Conservation (phyloP, 2,888 invertebrate species). For the Xestoiulus laeticollis region DNA sequence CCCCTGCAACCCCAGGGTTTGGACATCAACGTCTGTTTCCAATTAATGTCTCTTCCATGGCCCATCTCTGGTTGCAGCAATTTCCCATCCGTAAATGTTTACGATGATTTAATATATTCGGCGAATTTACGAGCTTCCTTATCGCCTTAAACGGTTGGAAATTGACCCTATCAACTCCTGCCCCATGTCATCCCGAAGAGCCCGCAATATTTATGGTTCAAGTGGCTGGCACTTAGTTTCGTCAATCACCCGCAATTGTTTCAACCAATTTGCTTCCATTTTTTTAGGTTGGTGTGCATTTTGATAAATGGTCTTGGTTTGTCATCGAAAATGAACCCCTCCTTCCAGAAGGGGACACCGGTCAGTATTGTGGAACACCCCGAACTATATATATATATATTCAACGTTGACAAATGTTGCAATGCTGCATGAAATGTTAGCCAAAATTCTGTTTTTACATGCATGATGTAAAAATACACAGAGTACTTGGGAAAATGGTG, state of each 20-base stretch:
- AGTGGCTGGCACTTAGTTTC: neutral
- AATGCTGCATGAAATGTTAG: too few relatives aligned
- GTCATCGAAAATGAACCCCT: neutral
- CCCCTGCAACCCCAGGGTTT: neutral
- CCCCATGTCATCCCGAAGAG: neutral
- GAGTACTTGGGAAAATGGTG: too few relatives aligned
- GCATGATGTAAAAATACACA: too few relatives aligned
- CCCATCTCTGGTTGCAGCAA: neutral
- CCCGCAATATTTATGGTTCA: neutral
- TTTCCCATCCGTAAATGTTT: neutral
- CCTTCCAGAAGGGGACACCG: neutral
- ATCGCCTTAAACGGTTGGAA: constrained; percentile 17
- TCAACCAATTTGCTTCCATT: neutral
- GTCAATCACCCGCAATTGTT: constrained; percentile 14
- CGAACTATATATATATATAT: too few relatives aligned
- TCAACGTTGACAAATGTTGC: too few relatives aligned
- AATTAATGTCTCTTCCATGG: neutral
- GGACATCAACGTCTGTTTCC: neutral
- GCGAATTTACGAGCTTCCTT: neutral
- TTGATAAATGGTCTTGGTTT: neutral
- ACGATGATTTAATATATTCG: constrained; percentile 11
- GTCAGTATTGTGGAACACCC: neutral
- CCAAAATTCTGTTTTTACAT: too few relatives aligned
- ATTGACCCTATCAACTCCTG: neutral
- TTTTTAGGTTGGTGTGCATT: neutral